Evolutionary conservation across 2,888 invertebrate genomes (phyloP), one percentile per base, ranked within the genome.

Genomic region (Abrostola tripartita): DNA sequence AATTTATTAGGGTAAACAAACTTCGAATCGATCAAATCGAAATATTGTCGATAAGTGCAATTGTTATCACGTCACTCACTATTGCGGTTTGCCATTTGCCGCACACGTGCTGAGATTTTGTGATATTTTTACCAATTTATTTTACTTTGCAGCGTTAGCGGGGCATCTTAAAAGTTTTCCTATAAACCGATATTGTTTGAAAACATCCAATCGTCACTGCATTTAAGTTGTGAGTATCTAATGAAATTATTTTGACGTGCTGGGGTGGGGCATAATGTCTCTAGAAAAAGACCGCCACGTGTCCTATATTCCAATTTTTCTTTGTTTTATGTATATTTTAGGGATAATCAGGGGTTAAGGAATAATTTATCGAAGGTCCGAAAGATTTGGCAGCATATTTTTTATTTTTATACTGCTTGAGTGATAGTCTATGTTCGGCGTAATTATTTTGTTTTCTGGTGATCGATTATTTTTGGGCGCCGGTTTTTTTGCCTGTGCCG

Each of bases 41-140:
- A 41, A 7, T 52, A 7, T 36, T 50, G 37, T 72, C 69, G 65
- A 66, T 56, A 60, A 53, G 51, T 51, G 42, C 14, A 64, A 55
- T 59, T 52, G 37, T 64, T 52, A 55, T 69, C 61, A 56, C 57
- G 67, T 72, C 78, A 80, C 79, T 82, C 81, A 82, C 84, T 88
- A 87, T 86, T 92, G 92, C 92, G 89, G 91, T 92, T 92, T 93
- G 90, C 92, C 90, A 90, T 91, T 91, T 89, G 91, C 92, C 92
- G 94, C 93, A 94, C 94, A 94, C 93, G 94, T 94, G 94, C 93
- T 91, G 90, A 88, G 88, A 87, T 88, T 92, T 93, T 93, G 92
- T 93, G 91, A 92, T 93, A 93, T 93, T 92, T 93, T 93, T 91
- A 90, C 83, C 85, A 83, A 90, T 87, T 88, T 87, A 87, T 84